Evolutionary conservation across 1,140 invertebrate genomes (phyloP).

Genomic region (Sweltsa coloradensis): DNA sequence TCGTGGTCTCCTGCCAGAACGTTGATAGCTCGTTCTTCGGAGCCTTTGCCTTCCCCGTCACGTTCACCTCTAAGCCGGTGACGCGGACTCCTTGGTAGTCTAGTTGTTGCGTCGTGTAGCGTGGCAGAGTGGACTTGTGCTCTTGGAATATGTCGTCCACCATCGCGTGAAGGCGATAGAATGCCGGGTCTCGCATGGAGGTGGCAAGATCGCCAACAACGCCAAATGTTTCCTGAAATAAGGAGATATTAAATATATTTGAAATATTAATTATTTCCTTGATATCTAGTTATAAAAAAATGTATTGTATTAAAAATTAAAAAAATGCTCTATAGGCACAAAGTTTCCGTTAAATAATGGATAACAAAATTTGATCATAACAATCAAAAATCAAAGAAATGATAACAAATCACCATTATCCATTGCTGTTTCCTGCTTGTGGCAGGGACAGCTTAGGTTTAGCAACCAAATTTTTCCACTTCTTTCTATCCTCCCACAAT

Average conservation of each 20-base stretch:
- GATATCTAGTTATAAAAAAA: no score
- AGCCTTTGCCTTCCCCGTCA: not conserved
- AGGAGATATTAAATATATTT: not conserved
- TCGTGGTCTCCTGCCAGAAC: conserved; percentile 36
- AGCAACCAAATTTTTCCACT: no score
- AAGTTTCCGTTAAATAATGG: not conserved
- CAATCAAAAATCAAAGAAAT: no score
- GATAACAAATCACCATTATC: no score
- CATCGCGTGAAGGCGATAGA: conserved; percentile 74
- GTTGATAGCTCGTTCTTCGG: conserved; percentile 27
- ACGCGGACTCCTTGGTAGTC: conserved; percentile 21
- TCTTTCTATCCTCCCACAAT: no score
- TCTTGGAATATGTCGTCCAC: conserved; percentile 67
- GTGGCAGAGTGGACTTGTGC: conserved; percentile 54
- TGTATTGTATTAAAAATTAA: conserved; percentile 5
- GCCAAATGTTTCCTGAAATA: conserved; percentile 24
- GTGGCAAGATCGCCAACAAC: conserved; percentile 25
- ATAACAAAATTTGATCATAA: not conserved
- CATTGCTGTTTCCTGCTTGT: no score
- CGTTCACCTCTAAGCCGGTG: conserved; percentile 15
- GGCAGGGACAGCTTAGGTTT: no score
- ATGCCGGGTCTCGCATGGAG: conserved; percentile 56
- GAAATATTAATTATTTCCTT: no score
- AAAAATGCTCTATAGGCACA: not conserved
- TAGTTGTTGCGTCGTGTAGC: conserved; percentile 41